These are phyloP conservation scores for Pollenia labialis DNA, from an alignment of 2,888 invertebrate species.

Conservation along the genomic window DNA sequence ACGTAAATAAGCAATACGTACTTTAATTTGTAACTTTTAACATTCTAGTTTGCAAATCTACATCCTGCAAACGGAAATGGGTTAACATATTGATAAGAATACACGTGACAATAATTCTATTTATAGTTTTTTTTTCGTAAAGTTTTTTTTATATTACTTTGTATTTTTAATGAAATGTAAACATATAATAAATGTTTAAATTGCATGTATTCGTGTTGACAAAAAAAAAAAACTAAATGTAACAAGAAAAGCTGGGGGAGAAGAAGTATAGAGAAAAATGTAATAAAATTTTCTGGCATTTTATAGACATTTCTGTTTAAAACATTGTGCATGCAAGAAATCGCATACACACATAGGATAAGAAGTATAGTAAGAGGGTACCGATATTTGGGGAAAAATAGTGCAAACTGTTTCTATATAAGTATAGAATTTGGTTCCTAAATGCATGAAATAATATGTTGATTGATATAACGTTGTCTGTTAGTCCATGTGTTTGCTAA, in stretches of 20 bases:
- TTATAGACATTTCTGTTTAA: conserved; percentile 26
- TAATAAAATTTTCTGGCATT: conserved; percentile 41
- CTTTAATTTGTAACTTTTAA: conserved; percentile 10
- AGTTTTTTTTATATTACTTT: conserved; percentile 16
- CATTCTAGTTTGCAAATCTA: not conserved
- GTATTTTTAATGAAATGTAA: conserved; percentile 69
- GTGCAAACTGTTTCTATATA: no score
- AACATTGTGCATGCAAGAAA: no score
- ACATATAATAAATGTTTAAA: conserved; percentile 65
- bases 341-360: no score
- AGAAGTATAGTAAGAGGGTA: no score
- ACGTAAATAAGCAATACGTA: not conserved
- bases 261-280: not conserved
- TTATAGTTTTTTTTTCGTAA: not conserved
- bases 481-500: no score
- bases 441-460: no score
- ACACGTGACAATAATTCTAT: conserved; percentile 50
- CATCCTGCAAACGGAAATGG: conserved; percentile 36
- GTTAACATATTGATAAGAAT: conserved; percentile 44
- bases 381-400: no score
- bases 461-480: no score
- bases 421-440: no score
- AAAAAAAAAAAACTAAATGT: conserved; percentile 2
- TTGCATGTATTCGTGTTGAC: conserved; percentile 64
- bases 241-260: conserved; percentile 14